These are phyloP conservation scores for Dromiciops gliroides DNA, from an alignment of 2,113 vertebrate genomes.

Conservation along the genomic window DNA sequence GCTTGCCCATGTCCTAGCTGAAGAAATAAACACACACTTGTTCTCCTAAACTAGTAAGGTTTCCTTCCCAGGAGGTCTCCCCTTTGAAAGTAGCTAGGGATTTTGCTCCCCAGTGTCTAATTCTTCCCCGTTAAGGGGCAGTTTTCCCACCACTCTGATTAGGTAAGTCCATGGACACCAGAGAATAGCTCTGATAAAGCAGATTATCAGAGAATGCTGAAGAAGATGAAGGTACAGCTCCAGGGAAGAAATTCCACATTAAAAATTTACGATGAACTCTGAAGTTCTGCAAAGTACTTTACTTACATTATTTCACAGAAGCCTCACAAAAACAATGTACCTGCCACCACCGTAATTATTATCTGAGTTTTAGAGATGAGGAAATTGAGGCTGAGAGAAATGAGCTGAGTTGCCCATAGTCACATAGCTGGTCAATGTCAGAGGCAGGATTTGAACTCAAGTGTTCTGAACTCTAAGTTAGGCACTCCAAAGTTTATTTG, in stretches of 20 bases:
- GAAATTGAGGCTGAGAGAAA: neutral
- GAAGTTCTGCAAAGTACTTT: neutral
- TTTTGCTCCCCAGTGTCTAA: neutral
- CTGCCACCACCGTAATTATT: neutral
- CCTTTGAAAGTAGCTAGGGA: too few relatives aligned
- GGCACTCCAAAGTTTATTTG: neutral
- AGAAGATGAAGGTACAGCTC: too few relatives aligned
- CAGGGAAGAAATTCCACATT: neutral
- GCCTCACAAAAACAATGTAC: neutral
- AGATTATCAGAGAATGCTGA: neutral
- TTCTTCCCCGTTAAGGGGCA: neutral
- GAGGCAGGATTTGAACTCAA: neutral
- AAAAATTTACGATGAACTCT: neutral
- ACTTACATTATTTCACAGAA: neutral
- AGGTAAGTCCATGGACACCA: neutral
- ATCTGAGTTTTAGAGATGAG: neutral
- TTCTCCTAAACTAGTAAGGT: neutral
- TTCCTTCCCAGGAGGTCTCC: too few relatives aligned
- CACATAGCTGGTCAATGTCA: neutral
- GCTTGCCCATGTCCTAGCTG: neutral
- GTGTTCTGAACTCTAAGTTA: neutral
- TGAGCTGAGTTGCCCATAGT: neutral
- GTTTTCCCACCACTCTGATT: too few relatives aligned
- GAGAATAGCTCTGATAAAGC: too few relatives aligned
- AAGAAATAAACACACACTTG: neutral